Percentiles rank a stretch among this genome's conserved stretches.
Conservation (phyloP, 2,113 vertebrate species). For the Cardinalis cardinalis region DNA sequence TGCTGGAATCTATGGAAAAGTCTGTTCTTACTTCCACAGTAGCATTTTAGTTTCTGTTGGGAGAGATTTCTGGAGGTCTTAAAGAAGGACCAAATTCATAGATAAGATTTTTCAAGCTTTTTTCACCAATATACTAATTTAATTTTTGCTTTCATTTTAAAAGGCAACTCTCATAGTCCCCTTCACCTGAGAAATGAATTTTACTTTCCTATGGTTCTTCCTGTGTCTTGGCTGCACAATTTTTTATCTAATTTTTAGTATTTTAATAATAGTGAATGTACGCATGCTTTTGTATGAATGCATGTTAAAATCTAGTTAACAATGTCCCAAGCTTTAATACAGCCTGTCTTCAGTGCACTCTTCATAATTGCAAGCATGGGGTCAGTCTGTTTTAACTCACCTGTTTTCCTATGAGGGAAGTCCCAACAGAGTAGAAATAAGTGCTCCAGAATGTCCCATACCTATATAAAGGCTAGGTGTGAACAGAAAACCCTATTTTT, state of each 20-base stretch:
- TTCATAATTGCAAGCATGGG: neutral
- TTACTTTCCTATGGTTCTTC: neutral
- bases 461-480: neutral
- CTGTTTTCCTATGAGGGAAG: neutral
- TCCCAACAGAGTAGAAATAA: neutral
- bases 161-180: neutral
- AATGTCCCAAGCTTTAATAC: neutral
- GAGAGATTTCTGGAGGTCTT: neutral
- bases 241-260: neutral
- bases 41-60: neutral
- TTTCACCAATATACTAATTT: neutral
- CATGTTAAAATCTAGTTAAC: neutral
- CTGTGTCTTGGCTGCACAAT: neutral
- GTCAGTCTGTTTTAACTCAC: neutral
- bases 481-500: neutral
- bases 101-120: neutral
- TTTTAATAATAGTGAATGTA: neutral
- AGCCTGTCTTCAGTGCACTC: neutral
- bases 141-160: neutral
- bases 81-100: neutral
- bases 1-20: neutral
- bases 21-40: fast-evolving
- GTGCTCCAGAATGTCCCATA: neutral
- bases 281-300: neutral
- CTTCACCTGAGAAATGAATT: neutral